phyloP scores from a whole-genome alignment of 2,888 invertebrate species.

The Hirtodrosophila duncani region DNA sequence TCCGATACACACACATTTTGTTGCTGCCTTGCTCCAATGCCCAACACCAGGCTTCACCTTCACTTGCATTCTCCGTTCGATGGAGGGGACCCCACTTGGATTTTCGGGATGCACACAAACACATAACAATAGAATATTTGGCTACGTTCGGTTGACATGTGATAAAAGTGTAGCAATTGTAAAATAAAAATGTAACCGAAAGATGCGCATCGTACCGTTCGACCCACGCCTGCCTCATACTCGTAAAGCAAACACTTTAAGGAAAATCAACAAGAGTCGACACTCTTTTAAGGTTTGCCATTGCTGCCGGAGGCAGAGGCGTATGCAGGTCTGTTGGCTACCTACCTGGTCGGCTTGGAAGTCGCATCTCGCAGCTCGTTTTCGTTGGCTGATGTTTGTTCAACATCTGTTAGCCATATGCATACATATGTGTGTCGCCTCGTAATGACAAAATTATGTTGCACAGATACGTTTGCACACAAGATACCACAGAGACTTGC shows the following conservation, averaged over 20 bases:
- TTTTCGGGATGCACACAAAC: too few species aligned
- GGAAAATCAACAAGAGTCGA: conserved; percentile 23
- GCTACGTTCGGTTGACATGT: too few species aligned
- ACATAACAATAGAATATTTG: too few species aligned
- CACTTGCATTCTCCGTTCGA: too few species aligned
- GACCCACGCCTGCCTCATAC: conserved; percentile 27
- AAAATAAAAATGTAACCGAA: conserved; percentile 20
- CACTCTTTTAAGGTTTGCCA: conserved; percentile 5
- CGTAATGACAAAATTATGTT: conserved; percentile 70
- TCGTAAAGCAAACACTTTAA: conserved; percentile 23
- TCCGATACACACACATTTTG: too few species aligned
- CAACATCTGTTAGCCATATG: conserved; percentile 68
- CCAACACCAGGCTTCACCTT: too few species aligned
- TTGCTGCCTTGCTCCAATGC: too few species aligned
- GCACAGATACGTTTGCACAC: conserved; percentile 49
- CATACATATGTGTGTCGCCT: conserved; percentile 35
- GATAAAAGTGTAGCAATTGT: conserved; percentile 12
- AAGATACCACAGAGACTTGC: conserved; percentile 22
- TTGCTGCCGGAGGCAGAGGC: neutral
- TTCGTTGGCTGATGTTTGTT: conserved; percentile 35
- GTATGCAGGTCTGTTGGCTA: conserved; percentile 11
- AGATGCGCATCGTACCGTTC: conserved; percentile 12
- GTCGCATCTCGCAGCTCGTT: conserved; percentile 23
- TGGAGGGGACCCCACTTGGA: neutral
- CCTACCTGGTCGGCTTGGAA: conserved; percentile 33